Evolutionary conservation across 2,797 vertebrate genomes (phyloP).

Genomic region (Anguilla marmorata): DNA sequence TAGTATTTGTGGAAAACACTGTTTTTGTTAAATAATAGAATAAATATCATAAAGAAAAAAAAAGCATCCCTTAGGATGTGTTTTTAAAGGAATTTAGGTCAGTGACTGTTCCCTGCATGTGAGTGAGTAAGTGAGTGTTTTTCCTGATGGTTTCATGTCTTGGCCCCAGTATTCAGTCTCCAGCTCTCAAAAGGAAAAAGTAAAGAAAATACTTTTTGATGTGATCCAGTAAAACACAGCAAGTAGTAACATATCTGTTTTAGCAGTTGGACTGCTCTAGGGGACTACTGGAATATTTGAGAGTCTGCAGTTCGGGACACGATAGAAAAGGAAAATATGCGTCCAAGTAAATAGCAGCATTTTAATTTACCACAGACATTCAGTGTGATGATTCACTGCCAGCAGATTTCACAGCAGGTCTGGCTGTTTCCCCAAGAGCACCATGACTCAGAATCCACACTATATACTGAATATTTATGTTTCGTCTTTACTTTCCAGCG

Average conservation of each 20-base stretch:
- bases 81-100: neutral
- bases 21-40: no score
- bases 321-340: neutral
- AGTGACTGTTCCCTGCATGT: neutral
- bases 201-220: neutral
- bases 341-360: neutral
- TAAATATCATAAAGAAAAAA: neutral
- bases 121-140: neutral
- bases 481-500: neutral
- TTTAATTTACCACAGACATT: neutral
- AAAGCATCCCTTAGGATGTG: neutral
- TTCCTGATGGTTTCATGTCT: neutral
- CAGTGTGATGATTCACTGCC: slow-evolving; percentile 13
- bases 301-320: neutral
- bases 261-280: slow-evolving; percentile 42
- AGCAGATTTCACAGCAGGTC: neutral
- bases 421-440: neutral
- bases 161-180: neutral
- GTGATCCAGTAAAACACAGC: slow-evolving; percentile 23
- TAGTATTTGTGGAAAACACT: neutral
- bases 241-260: slow-evolving; percentile 56
- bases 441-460: neutral
- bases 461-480: neutral
- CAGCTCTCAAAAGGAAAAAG: neutral
- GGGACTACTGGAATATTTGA: slow-evolving; percentile 20